phyloP scores from a whole-genome alignment of 2,888 invertebrate genomes.

The Furcula furcula region DNA sequence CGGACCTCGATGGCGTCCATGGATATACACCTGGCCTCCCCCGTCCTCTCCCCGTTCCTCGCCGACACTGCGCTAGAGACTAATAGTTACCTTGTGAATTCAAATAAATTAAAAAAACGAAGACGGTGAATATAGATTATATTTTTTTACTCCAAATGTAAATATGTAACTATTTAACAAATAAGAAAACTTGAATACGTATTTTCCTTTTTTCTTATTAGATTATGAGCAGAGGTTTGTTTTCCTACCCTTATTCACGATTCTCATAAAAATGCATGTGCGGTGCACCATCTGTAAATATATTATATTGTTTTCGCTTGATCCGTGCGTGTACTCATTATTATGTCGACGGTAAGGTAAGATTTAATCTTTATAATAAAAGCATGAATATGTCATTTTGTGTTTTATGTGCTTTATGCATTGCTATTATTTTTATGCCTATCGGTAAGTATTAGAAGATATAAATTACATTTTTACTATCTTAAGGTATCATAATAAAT shows the following conservation, averaged over 20 bases:
- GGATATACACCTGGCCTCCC: constrained; percentile 50
- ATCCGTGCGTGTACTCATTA: constrained; percentile 36
- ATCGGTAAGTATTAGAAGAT: too few species aligned
- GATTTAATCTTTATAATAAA: constrained; percentile 20
- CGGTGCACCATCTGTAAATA: constrained; percentile 14
- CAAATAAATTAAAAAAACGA: constrained; percentile 35
- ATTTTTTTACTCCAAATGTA: constrained; percentile 17
- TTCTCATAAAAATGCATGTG: constrained; percentile 44
- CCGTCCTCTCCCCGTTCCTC: constrained; percentile 20
- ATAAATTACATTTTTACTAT: too few species aligned
- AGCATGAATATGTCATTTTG: constrained; percentile 25
- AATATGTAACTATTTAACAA: constrained; percentile 44
- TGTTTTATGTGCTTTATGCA: constrained; percentile 20
- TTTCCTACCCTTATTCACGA: constrained; percentile 7
- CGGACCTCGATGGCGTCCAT: constrained; percentile 60
- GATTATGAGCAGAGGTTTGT: constrained; percentile 68
- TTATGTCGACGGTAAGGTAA: constrained; percentile 30
- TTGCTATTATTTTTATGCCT: too few species aligned
- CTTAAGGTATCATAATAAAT: too few species aligned
- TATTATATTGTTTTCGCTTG: constrained; percentile 37
- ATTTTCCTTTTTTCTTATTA: constrained; percentile 26
- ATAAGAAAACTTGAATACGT: constrained; percentile 32
- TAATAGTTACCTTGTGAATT: constrained; percentile 50
- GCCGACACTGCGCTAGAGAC: constrained; percentile 22
- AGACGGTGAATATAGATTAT: constrained; percentile 25